Evolutionary conservation across 2,888 invertebrate genomes (phyloP), one percentile per base, ranked within the genome.

Genomic region (Acleris cristana): DNA sequence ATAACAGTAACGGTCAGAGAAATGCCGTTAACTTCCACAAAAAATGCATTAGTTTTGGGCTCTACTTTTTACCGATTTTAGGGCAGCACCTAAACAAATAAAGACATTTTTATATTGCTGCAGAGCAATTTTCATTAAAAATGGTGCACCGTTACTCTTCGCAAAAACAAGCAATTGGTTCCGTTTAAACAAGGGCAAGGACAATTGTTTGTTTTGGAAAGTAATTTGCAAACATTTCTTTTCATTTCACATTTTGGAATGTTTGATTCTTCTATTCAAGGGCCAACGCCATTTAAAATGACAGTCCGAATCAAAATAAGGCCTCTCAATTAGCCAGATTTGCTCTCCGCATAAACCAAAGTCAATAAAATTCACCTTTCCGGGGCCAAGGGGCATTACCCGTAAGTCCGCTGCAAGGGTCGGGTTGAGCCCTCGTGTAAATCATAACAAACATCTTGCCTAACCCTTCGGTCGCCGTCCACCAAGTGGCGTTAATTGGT

Each of bases 391-490:
- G 55, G 61, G 58, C 56, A 69, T 59, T 60, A 67, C 59, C 61
- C 69, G 63, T 56, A 66, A 65, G 65, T 65, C 65, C 66, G 61
- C 51, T 26, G 49, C 68, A 58, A 76, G 78, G 78, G 78, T 77
- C 75, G 78, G 78, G 78, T 77, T 77, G 77, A 80, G 76, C 79
- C 78, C 74, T 80, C 80, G 82, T 87, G 84, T 90, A 87, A 90
- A 90, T 90, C 90, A 90, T 88, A 88, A 88, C 89, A 89, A 90
- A 88, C 87, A 89, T 90, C 89, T 89, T 88, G 84, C 82, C 77
- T 82, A 87, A 90, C 90, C 90, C 90, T 88, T 87, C 82, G 82
- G 82, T 82, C 78, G 79, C 82, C 82, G 85, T 70, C 79, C 79
- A 79, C 80, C 88, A 85, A 88, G 88, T 87, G 88, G 81, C 82